Percentiles rank a stretch among this genome's conserved stretches.
Evolutionary conservation across 2,797 vertebrate genomes (phyloP).

Genomic region (Cichlasoma orientale): DNA sequence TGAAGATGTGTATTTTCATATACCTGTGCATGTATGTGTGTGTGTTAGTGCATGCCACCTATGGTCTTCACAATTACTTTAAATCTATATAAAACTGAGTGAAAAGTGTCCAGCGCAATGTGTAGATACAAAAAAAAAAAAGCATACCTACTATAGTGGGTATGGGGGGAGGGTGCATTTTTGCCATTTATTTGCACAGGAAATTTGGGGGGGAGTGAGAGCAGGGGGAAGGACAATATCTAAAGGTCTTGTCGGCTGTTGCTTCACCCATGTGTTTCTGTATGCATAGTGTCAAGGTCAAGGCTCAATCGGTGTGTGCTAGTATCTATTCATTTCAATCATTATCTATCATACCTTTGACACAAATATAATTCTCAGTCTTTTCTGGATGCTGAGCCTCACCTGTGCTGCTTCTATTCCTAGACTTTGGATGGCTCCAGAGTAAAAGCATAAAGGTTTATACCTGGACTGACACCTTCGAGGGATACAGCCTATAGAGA

Average conservation of each 20-base stretch:
- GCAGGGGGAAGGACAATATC: neutral
- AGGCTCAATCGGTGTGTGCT: neutral
- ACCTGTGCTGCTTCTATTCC: slow-evolving; percentile 67
- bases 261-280: neutral
- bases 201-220: neutral
- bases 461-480: slow-evolving; percentile 60
- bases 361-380: slow-evolving; percentile 31
- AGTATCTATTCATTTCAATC: slow-evolving; percentile 36
- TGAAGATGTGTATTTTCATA: slow-evolving; percentile 12
- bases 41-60: slow-evolving; percentile 9
- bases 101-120: slow-evolving; percentile 3
- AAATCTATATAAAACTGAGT: slow-evolving; percentile 25
- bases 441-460: slow-evolving; percentile 52
- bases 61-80: slow-evolving; percentile 13
- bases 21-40: neutral
- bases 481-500: slow-evolving; percentile 59
- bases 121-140: neutral
- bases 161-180: neutral
- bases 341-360: slow-evolving; percentile 37
- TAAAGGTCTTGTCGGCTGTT: neutral
- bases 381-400: slow-evolving; percentile 29
- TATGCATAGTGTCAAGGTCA: neutral
- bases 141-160: neutral
- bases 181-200: neutral
- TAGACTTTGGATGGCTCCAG: slow-evolving; percentile 42